phyloP scores from a whole-genome alignment of 2,797 vertebrate species.

The Scomberomorus guttatus region DNA sequence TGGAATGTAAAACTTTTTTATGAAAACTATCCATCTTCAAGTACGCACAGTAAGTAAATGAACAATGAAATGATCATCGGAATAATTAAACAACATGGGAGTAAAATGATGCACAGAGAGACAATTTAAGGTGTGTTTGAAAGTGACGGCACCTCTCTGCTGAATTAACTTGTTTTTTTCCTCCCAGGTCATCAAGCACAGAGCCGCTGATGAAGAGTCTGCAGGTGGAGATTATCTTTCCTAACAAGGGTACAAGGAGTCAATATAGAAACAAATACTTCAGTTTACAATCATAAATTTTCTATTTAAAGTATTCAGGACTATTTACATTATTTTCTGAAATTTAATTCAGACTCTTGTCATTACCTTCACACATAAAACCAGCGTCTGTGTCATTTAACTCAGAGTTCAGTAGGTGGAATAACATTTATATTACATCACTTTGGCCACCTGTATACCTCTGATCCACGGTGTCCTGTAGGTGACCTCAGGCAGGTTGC shows the following conservation, averaged over 20 bases:
- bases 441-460: conserved; percentile 54
- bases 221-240: conserved; percentile 69
- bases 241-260: conserved; percentile 52
- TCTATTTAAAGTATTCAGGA: too few relatives aligned
- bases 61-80: not conserved
- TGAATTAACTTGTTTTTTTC: conserved; percentile 31
- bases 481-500: conserved; percentile 63
- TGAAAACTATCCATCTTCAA: not conserved
- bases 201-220: conserved; percentile 71
- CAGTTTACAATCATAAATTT: too few relatives aligned
- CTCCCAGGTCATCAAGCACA: conserved; percentile 68
- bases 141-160: conserved; percentile 78
- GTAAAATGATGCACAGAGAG: not conserved
- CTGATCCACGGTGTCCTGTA: conserved; percentile 84
- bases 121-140: not conserved
- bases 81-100: not conserved
- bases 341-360: too few relatives aligned
- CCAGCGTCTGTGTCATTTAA: not conserved
- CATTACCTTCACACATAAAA: not conserved
- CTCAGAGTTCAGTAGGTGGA: not conserved
- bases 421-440: not conserved
- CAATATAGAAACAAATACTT: too few relatives aligned
- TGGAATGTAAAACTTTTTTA: conserved; percentile 46
- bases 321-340: too few relatives aligned
- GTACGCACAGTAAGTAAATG: not conserved